Percentiles rank a stretch among this genome's conserved stretches.
These are phyloP conservation scores for Acanthochromis polyacanthus DNA, from an alignment of 2,113 vertebrate species.

Conservation along the genomic window DNA sequence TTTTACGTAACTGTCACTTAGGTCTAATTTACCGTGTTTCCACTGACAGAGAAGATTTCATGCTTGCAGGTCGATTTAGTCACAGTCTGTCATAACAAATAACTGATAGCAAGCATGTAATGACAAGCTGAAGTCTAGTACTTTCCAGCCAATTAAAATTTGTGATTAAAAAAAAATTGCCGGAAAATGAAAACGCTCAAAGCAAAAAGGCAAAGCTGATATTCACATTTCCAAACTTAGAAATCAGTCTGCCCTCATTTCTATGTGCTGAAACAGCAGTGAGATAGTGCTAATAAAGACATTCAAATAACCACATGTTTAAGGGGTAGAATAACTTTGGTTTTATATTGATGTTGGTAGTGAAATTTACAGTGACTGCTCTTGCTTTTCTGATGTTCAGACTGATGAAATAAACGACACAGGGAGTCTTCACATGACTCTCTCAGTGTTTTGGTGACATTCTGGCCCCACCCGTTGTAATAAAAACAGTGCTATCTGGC, in stretches of 20 bases:
- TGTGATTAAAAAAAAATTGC: background rate
- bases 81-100: conserved; percentile 23
- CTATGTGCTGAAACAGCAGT: background rate
- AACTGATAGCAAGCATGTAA: background rate
- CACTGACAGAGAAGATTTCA: conserved; percentile 36
- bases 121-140: background rate
- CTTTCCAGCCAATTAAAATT: conserved; percentile 4
- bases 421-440: conserved; percentile 58
- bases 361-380: conserved; percentile 1
- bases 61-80: conserved; percentile 9
- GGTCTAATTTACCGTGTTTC: conserved; percentile 14
- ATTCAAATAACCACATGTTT: background rate
- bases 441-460: conserved; percentile 48
- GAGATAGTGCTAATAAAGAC: conserved; percentile 12
- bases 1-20: conserved; percentile 37
- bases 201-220: no score
- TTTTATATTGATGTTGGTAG: no score
- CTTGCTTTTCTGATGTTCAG: conserved; percentile 34
- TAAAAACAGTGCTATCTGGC: conserved; percentile 67
- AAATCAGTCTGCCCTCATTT: no score
- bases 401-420: conserved; percentile 31
- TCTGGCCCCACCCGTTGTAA: conserved; percentile 37
- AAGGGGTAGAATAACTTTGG: conserved; percentile 2
- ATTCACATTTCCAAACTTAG: no score
- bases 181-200: background rate